phyloP scores from a whole-genome alignment of 2,797 vertebrate genomes.

The Nothura maculosa region DNA sequence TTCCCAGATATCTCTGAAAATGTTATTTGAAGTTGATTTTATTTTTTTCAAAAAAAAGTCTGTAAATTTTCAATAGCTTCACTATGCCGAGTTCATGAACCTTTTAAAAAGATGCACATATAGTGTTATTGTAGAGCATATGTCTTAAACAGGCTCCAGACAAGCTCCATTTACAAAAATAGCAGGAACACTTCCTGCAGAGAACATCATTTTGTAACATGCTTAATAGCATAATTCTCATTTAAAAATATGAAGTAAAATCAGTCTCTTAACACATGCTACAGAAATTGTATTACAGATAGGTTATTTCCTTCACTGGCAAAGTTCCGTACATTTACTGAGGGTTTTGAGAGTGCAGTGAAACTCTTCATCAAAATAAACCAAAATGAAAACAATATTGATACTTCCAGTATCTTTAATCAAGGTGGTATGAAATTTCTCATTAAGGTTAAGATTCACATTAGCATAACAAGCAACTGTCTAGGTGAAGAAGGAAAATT shows the following conservation, averaged over 20 bases:
- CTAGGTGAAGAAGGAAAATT: slow-evolving; percentile 30
- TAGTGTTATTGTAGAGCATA: slow-evolving; percentile 8
- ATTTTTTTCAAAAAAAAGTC: not conserved
- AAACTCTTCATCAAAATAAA: slow-evolving; percentile 15
- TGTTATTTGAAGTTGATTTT: not conserved
- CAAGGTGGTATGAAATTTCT: slow-evolving; percentile 39
- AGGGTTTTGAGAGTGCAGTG: not conserved
- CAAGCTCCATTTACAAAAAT: not conserved
- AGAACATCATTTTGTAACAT: slow-evolving; percentile 16
- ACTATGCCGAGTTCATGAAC: not conserved
- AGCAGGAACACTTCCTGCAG: slow-evolving; percentile 3
- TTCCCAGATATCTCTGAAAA: not conserved
- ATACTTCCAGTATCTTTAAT: slow-evolving; percentile 28
- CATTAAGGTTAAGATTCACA: slow-evolving; percentile 15
- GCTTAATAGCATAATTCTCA: not conserved
- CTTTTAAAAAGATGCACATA: not conserved
- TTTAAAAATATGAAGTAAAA: slow-evolving; percentile 51
- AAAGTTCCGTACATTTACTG: not conserved
- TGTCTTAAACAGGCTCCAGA: not conserved
- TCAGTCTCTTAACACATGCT: slow-evolving; percentile 29
- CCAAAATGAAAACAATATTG: not conserved
- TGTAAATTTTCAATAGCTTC: not conserved
- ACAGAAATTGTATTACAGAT: slow-evolving; percentile 1
- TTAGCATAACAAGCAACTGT: slow-evolving; percentile 25
- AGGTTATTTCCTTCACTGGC: not conserved